Conservation (phyloP, 2,113 vertebrate species). For the Trichechus manatus region DNA sequence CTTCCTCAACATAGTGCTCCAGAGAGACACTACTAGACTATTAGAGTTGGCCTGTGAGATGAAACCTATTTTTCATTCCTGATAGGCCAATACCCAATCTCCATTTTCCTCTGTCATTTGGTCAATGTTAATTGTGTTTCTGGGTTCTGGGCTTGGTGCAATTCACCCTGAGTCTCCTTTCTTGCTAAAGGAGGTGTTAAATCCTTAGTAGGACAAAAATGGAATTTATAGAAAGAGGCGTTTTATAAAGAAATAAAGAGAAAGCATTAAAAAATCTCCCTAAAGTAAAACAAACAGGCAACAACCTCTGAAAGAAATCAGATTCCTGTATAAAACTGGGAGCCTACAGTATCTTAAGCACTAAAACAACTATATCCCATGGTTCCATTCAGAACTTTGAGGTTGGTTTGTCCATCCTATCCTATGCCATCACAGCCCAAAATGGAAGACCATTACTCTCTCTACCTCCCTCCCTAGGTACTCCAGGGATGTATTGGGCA, state of each 20-base stretch:
- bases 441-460: background rate
- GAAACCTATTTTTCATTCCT: constrained; percentile 39
- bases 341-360: background rate
- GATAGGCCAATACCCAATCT: background rate
- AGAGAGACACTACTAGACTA: background rate
- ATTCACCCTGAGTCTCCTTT: constrained; percentile 13
- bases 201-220: constrained; percentile 2
- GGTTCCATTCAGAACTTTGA: constrained; percentile 24
- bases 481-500: background rate
- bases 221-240: background rate
- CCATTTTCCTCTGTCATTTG: background rate
- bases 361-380: background rate
- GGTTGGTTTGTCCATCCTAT: background rate
- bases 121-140: constrained; percentile 25
- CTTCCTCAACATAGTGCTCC: background rate
- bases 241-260: background rate
- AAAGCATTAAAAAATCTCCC: background rate
- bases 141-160: background rate
- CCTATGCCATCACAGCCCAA: background rate
- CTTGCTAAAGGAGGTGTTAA: background rate
- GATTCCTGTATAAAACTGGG: background rate
- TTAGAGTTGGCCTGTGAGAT: background rate
- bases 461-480: background rate
- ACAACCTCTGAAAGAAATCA: background rate
- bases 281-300: constrained; percentile 43